Conservation (phyloP, 2,113 vertebrate species). For the Pygathrix nemaeus region DNA sequence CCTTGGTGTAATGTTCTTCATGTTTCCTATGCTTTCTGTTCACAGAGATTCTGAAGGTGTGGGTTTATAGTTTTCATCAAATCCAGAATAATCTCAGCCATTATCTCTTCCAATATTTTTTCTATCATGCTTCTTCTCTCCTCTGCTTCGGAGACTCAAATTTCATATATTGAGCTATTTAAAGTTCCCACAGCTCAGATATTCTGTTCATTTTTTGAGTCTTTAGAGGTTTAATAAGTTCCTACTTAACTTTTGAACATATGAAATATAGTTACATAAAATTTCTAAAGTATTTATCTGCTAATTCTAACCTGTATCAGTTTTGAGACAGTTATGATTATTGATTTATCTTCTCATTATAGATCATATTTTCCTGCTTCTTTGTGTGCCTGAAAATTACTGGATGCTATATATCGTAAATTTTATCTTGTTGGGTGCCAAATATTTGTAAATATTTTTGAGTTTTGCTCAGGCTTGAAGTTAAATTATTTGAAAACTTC, state of each 20-base stretch:
- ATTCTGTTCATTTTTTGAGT: not conserved
- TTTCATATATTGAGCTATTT: not conserved
- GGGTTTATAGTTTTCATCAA: not conserved
- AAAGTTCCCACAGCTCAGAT: not conserved
- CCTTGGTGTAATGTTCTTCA: not conserved
- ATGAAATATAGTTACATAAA: not conserved
- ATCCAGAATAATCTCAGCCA: not conserved
- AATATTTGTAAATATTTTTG: not conserved
- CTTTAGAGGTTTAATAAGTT: not conserved
- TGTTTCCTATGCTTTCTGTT: not conserved
- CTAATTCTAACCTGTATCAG: not conserved
- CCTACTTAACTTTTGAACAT: not conserved
- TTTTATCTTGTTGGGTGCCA: constrained; percentile 4
- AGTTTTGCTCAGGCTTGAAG: not conserved
- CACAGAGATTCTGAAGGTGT: not conserved
- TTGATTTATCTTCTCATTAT: not conserved
- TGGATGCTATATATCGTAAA: not conserved
- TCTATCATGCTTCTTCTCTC: not conserved
- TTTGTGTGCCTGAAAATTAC: not conserved
- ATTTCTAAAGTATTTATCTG: not conserved
- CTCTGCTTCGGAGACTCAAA: not conserved
- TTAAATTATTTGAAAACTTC: constrained; percentile 29
- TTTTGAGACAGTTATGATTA: not conserved
- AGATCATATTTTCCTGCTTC: not conserved
- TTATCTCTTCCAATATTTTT: not conserved